These are phyloP conservation scores for Chionomys nivalis DNA, from an alignment of 2,113 vertebrate genomes.

Conservation along the genomic window DNA sequence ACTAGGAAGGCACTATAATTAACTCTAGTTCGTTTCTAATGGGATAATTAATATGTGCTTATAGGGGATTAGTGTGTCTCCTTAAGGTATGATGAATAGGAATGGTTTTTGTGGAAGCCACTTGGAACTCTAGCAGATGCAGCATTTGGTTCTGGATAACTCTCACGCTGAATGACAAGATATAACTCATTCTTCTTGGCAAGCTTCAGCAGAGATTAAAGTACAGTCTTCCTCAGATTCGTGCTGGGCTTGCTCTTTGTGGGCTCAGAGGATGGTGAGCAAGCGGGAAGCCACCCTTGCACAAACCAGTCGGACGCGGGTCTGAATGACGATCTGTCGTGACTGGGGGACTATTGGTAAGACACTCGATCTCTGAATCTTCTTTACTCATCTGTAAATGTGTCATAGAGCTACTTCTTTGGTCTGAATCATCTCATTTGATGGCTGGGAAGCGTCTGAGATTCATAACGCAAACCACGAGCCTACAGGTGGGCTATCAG, in stretches of 20 bases:
- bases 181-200: neutral
- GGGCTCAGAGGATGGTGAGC: neutral
- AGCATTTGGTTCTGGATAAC: neutral
- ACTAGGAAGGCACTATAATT: conserved; percentile 71
- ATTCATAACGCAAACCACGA: neutral
- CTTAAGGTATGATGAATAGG: conserved; percentile 59
- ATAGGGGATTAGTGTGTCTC: conserved; percentile 49
- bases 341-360: neutral
- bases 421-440: neutral
- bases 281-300: neutral
- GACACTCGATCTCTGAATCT: neutral
- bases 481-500: neutral
- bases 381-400: neutral
- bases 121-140: conserved; percentile 54
- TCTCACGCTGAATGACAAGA: neutral
- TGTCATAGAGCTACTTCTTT: neutral
- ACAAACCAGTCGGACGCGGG: neutral
- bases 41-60: conserved; percentile 81
- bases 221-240: too few relatives aligned
- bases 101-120: conserved; percentile 25
- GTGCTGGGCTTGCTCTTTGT: neutral
- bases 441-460: neutral
- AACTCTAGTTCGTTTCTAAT: conserved; percentile 68
- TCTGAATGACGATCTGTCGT: neutral
- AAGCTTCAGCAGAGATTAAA: neutral